Conservation (phyloP, 2,113 vertebrate genomes). For the Cacatua alba region DNA sequence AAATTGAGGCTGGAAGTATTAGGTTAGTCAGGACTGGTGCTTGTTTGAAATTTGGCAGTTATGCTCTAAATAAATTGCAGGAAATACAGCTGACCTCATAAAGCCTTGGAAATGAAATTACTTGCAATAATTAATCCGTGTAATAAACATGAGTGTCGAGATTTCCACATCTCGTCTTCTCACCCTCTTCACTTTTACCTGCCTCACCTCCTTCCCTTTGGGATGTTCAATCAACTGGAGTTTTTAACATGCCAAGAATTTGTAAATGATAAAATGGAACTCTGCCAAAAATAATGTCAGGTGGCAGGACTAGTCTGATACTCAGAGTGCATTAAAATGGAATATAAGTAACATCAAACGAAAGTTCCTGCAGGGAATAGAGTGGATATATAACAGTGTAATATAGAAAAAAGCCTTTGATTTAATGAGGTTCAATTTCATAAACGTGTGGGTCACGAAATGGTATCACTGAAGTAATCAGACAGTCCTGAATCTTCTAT, state of each 20-base stretch:
- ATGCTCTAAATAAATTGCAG: neutral
- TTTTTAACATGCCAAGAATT: slow-evolving; percentile 17
- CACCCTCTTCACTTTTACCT: neutral
- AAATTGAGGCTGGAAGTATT: neutral
- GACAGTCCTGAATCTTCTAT: neutral
- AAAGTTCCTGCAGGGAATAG: neutral
- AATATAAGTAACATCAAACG: neutral
- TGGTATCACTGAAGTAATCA: slow-evolving; percentile 4
- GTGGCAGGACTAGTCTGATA: neutral
- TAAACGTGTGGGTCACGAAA: slow-evolving; percentile 1
- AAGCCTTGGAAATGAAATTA: slow-evolving; percentile 17
- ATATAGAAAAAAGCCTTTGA: slow-evolving; percentile 7
- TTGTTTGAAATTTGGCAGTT: neutral
- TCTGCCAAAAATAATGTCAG: slow-evolving; percentile 21
- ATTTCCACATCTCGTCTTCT: slow-evolving; percentile 22
- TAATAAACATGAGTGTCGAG: slow-evolving; percentile 12
- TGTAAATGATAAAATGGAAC: slow-evolving; percentile 8
- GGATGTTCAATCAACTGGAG: neutral
- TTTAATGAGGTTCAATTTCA: slow-evolving; percentile 54
- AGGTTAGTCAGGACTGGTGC: neutral
- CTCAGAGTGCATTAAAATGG: neutral
- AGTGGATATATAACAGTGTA: neutral
- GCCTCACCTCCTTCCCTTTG: neutral
- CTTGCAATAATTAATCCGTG: slow-evolving; percentile 30
- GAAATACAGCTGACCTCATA: neutral